Base-by-base conservation (phyloP, 2,888 invertebrate genomes). In the Drosophila birchii region DNA sequence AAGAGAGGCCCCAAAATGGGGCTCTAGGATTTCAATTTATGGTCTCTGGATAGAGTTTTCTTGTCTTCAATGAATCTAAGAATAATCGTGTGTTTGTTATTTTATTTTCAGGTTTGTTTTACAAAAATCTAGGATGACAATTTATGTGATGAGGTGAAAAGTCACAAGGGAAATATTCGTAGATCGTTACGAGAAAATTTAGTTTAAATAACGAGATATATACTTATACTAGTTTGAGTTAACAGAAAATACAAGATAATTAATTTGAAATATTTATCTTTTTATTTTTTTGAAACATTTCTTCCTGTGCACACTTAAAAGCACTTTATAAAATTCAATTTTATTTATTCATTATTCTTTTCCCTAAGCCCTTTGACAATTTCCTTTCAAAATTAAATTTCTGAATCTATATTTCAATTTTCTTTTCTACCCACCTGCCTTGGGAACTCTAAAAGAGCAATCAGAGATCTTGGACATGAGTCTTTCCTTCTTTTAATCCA, bases 11-110 rank as follows among this genome's bases (percentile, higher is more conserved):
- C 7, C 23, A 26, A 32, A 23, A 45, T 38, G 23, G 16, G 26
- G 45, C 64, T 63, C 38, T 63, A 39, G 63, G 23, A 47, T 64
- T 64, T 64, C 38, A 64, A 34, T 63, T 63, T 63, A 63, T 63
- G 18, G 12, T 36, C 38, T 23, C 7, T 38, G 5, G 12, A 4
- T 8, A 14, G 34, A 3, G 51, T 20, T 51, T 34, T 51, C 51
- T 16, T 51, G 51, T 51, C 32, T 51, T 20, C 32, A 3, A 34
- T 34, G 14, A 20, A 58, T 53, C 14, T 57, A 34, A 57, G 14
- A 23, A 47, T 57, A 32, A n/a, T 51, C 47, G 32, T 2, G 6
- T 12, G 12, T 23, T 43, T 34, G 16, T 47, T 51, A 18, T 29
- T 23, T 38, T 12, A 38, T 54, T 38, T 54, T n/a, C 54, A 26